Percentiles rank a stretch among this genome's conserved stretches.
phyloP scores from a whole-genome alignment of 2,797 vertebrate species.

The Siniperca scherzeri region DNA sequence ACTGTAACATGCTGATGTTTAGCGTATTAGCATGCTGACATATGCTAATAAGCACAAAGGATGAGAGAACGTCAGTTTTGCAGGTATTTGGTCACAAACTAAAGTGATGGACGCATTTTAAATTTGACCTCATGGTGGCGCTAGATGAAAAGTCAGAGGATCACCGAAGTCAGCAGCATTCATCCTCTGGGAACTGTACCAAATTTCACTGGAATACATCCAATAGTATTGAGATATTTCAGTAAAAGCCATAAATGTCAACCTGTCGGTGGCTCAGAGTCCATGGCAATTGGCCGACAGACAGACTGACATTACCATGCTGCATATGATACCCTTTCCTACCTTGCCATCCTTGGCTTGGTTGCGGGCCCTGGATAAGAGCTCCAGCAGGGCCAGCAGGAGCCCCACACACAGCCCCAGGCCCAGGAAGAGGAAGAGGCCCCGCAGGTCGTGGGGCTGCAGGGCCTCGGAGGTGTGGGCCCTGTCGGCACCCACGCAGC shows the following conservation, averaged over 20 bases:
- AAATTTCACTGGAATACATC: not conserved
- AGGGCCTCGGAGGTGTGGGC: slow-evolving; percentile 69
- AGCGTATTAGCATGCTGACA: not conserved
- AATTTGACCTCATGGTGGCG: not conserved
- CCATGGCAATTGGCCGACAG: not conserved
- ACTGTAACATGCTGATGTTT: not conserved
- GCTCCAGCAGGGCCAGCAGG: slow-evolving; percentile 87
- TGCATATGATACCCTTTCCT: not conserved
- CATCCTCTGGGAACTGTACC: not conserved
- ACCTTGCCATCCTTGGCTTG: slow-evolving; percentile 87
- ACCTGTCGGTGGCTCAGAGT: not conserved
- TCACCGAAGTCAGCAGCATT: not conserved
- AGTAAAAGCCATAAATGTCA: not conserved
- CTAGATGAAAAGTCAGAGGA: not conserved
- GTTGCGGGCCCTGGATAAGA: slow-evolving; percentile 85
- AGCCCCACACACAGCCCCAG: slow-evolving; percentile 86
- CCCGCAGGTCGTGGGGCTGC: slow-evolving; percentile 82
- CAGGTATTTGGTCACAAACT: not conserved
- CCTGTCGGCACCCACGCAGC: slow-evolving; percentile 69
- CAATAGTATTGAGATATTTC: not conserved
- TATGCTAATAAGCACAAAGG: not conserved
- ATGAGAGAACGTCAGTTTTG: not conserved
- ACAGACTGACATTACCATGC: too few relatives aligned
- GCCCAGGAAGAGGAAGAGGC: slow-evolving; percentile 90
- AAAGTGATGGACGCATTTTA: not conserved